phyloP scores from a whole-genome alignment of 2,113 vertebrate species.

The Neotoma lepida region DNA sequence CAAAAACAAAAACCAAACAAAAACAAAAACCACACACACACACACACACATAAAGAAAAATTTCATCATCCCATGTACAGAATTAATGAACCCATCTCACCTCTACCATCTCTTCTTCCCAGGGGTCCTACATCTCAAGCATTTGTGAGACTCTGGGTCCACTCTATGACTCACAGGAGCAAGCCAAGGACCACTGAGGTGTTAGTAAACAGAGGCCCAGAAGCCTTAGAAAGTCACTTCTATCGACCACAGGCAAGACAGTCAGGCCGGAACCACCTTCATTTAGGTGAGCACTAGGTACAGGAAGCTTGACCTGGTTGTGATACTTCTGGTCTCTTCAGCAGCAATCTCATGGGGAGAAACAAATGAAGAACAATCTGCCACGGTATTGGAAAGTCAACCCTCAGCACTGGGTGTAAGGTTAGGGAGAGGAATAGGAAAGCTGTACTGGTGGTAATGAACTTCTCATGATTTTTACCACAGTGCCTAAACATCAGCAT shows the following conservation, averaged over 20 bases:
- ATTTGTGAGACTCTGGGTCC: neutral
- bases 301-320: neutral
- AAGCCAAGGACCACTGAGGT: neutral
- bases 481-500: slow-evolving; percentile 37
- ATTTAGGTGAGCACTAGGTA: neutral
- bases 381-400: neutral
- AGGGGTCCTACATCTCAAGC: slow-evolving; percentile 21
- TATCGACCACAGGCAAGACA: neutral
- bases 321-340: slow-evolving; percentile 19
- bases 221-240: slow-evolving; percentile 5
- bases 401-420: neutral
- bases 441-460: slow-evolving; percentile 30
- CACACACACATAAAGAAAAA: too few relatives aligned
- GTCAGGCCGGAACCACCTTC: neutral
- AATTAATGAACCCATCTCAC: neutral
- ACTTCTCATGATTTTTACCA: slow-evolving; percentile 52
- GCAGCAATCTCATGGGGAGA: neutral
- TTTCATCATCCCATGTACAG: neutral
- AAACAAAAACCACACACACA: too few relatives aligned
- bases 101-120: neutral
- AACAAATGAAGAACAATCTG: neutral
- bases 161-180: neutral
- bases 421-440: neutral
- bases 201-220: neutral
- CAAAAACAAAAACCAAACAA: neutral